phyloP scores from a whole-genome alignment of 2,113 vertebrate genomes.

The Cheirogaleus medius region DNA sequence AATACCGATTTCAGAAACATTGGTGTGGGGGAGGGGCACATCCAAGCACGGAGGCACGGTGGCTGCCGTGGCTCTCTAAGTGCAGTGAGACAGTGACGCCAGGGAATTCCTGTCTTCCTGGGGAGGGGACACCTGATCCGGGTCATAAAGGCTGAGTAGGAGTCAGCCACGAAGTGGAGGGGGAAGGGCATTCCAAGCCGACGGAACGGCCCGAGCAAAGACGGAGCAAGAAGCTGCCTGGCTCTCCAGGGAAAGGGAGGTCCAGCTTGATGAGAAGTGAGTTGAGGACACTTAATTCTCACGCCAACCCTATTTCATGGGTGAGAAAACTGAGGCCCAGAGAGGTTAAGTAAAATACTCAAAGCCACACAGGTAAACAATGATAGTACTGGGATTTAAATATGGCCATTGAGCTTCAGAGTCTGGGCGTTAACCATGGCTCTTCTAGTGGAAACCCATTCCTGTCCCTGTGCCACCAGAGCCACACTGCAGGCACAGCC shows the following conservation, averaged over 20 bases:
- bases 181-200: neutral
- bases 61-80: neutral
- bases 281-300: neutral
- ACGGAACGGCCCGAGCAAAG: neutral
- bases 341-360: neutral
- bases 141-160: neutral
- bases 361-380: neutral
- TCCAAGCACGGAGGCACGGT: rapidly evolving
- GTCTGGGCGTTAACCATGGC: neutral
- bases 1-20: neutral
- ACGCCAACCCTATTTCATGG: neutral
- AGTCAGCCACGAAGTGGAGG: rapidly evolving
- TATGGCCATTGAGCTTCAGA: neutral
- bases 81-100: rapidly evolving
- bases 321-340: neutral
- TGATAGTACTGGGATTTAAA: neutral
- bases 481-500: neutral
- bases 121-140: neutral
- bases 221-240: neutral
- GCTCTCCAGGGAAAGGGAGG: neutral
- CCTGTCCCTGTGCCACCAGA: neutral
- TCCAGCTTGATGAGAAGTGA: neutral
- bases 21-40: rapidly evolving
- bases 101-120: rapidly evolving
- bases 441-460: neutral